Evolutionary conservation across 1,140 invertebrate genomes (phyloP).

Genomic region (Aphelenchoides avenae): DNA sequence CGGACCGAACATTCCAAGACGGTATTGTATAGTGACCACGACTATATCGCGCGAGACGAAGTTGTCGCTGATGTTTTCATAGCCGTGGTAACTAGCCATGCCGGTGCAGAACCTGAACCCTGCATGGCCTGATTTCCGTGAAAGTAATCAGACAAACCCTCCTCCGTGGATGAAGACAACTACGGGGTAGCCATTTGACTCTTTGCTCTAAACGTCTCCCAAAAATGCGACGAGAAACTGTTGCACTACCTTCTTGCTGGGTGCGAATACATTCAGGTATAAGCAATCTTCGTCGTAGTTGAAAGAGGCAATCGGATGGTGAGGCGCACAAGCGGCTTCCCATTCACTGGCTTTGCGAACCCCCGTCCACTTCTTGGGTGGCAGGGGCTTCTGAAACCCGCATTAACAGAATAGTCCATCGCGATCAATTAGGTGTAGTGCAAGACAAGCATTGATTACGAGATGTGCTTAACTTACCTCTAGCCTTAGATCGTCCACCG

Average conservation of each 20-base stretch:
- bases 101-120: too few species aligned
- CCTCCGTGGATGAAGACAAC: slow-evolving; percentile 41
- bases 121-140: background rate
- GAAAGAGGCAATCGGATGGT: slow-evolving; percentile 29
- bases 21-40: slow-evolving; percentile 45
- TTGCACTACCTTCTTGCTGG: slow-evolving; percentile 54
- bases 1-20: slow-evolving; percentile 42
- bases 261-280: slow-evolving; percentile 89
- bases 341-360: slow-evolving; percentile 26
- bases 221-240: background rate
- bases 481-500: slow-evolving; percentile 3
- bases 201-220: slow-evolving; percentile 15
- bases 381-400: slow-evolving; percentile 37
- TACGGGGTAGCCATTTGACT: slow-evolving; percentile 25
- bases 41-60: slow-evolving; percentile 36
- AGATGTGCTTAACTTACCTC: background rate
- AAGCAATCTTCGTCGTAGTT: slow-evolving; percentile 82
- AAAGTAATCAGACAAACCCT: slow-evolving; percentile 29
- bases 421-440: background rate
- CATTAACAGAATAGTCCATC: background rate
- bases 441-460: background rate
- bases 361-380: slow-evolving; percentile 27
- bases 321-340: slow-evolving; percentile 31
- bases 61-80: slow-evolving; percentile 33
- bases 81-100: slow-evolving; percentile 17